Evolutionary conservation across 2,797 vertebrate genomes (phyloP), one percentile per base, ranked within the genome.

Genomic region (Pogoniulus pusillus): DNA sequence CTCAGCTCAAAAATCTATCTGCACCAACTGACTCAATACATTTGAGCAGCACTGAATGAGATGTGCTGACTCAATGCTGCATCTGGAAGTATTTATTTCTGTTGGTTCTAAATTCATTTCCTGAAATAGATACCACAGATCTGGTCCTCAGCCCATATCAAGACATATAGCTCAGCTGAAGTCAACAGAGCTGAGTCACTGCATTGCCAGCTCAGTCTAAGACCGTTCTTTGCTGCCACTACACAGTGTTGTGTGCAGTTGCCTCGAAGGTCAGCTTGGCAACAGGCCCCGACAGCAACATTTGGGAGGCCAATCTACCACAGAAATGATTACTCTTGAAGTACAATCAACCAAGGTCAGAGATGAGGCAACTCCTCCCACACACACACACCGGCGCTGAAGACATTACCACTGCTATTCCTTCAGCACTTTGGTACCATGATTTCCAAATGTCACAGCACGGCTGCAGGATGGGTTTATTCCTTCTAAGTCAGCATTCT

Each of bases 61-160:
- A 93, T 94, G 82, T 71, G 95, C 96, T 97, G 97, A 97, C 95
- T 97, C 96, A 78, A 70, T 95, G 93, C 95, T 89, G 89, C 96
- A 96, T 96, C 97, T 96, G 94, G 93, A 95, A 95, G 91, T 90
- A 87, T 91, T 96, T 95, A 87, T 89, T 94, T 93, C 76, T 89
- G 82, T 93, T 89, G 76, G 35, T 93, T 94, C 85, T 43, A 92
- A 88, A 95, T 91, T 95, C 23, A 35, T 94, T 97, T 96, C 93
- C 82, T 60, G 75, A 95, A 97, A 97, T 96, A 97, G 96, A 95
- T 93, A 83, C 82, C 85, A 57, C 34, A 94, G 88, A 81, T 91
- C 79, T 93, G 76, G 49, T 87, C 73, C 69, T 63, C 76, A 96
- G 88, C 76, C 94, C 85, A 54, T 85, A 85, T 93, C 57, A 95